Percentiles rank a stretch among this genome's conserved stretches.
Evolutionary conservation across 2,888 invertebrate genomes (phyloP).

Genomic region (Troilus luridus): DNA sequence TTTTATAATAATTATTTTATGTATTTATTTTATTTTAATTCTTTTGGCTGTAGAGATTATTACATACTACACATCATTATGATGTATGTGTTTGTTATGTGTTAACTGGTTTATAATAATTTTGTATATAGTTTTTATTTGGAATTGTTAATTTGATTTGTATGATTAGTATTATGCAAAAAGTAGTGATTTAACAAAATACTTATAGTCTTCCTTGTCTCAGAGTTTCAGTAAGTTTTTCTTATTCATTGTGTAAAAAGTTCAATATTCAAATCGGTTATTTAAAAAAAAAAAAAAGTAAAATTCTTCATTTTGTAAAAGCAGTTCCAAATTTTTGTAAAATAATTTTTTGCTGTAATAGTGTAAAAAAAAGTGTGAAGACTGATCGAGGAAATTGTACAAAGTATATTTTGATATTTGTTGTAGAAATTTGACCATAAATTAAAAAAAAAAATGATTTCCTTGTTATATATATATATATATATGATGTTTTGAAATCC

Average conservation of each 20-base stretch:
- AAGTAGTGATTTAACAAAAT: slow-evolving; percentile 48
- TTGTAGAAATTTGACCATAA: not conserved
- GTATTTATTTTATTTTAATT: slow-evolving; percentile 15
- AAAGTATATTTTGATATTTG: slow-evolving; percentile 49
- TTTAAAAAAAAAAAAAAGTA: not conserved
- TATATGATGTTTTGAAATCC: not conserved
- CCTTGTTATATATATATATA: not conserved
- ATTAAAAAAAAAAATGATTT: not conserved
- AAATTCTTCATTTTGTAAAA: not conserved
- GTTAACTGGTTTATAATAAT: slow-evolving; percentile 27
- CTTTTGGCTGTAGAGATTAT: not conserved
- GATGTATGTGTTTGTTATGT: slow-evolving; percentile 33
- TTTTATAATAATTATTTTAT: slow-evolving; percentile 30
- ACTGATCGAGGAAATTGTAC: slow-evolving; percentile 39
- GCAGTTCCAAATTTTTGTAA: not conserved
- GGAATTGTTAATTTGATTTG: slow-evolving; percentile 41
- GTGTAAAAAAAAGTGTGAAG: slow-evolving; percentile 20
- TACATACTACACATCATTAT: slow-evolving; percentile 24
- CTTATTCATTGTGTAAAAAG: not conserved
- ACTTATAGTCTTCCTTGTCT: slow-evolving; percentile 48
- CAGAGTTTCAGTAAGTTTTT: not conserved
- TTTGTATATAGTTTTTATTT: slow-evolving; percentile 38
- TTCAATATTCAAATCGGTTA: not conserved
- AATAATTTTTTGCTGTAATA: slow-evolving; percentile 5
- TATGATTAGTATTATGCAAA: slow-evolving; percentile 39